Base-by-base conservation (phyloP, 2,888 invertebrate genomes). In the Lochmaea crataegi region DNA sequence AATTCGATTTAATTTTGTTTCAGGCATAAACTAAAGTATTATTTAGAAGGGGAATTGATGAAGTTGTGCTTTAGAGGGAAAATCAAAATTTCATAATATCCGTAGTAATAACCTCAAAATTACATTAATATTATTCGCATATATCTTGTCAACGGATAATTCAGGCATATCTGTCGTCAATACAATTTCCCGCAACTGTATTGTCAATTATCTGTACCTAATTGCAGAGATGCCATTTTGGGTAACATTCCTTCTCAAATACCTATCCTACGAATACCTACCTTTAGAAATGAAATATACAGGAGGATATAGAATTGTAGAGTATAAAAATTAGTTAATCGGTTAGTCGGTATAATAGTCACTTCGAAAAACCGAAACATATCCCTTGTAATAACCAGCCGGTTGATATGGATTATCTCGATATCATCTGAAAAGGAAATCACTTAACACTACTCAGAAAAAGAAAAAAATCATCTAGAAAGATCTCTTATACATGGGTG, bases 401-500 rank as follows among this genome's bases (percentile, higher is more conserved):
- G 65, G 65, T 63, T 71, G 12, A 70, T 71, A 71, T 64, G 60
- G 38, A 65, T 70, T 58, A 71, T 73, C 57, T 61, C 68, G 72
- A 75, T 75, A 63, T 18, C 71, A 75, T 75, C 75, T 75, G 12
- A 61, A 65, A 60, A 73, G 64, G 71, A 71, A 75, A 73, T 73
- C 75, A 71, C 68, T 71, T 71, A 73, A 68, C 73, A 68, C 61
- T 48, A 58, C 7, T 61, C 38, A 26, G 18, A n/a, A 65, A 22
- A 22, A 45, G 42, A 66, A 45, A 61, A 66, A 61, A 63, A 70
- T 66, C 66, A 63, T 68, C 64, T 67, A 6, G 45, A 60, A 38
- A 66, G 48, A 64, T 72, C 65, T 66, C 58, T n/a, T n/a, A n/a
- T n/a, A n/a, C n/a, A n/a, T n/a, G n/a, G n/a, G n/a, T n/a, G n/a